A percentile compares a stretch with the other conserved stretches of the same genome.
Conservation (phyloP, 2,888 invertebrate genomes). For the Masnerella sp. region DNA sequence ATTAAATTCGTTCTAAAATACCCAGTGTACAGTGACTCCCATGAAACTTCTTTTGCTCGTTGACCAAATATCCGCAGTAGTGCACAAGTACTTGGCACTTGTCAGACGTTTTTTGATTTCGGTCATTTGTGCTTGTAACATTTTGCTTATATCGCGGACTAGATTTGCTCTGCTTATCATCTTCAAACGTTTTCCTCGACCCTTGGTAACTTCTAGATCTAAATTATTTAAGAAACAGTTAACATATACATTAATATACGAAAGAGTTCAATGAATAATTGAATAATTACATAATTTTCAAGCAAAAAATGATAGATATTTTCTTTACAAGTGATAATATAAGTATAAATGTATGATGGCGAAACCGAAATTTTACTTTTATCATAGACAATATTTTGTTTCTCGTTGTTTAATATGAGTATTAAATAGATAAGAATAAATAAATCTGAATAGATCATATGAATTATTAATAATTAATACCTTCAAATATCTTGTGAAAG, state of each 20-base stretch:
- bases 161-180: background rate
- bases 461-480: background rate
- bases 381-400: too few relatives aligned
- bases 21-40: constrained; percentile 64
- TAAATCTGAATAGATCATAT: too few relatives aligned
- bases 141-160: background rate
- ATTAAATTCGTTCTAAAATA: background rate
- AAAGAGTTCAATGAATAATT: background rate
- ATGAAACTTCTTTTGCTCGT: constrained; percentile 61
- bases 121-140: background rate
- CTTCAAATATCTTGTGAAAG: background rate
- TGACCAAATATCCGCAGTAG: constrained; percentile 64
- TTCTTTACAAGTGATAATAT: too few relatives aligned
- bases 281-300: constrained; percentile 1
- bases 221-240: background rate
- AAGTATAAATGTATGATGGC: too few relatives aligned
- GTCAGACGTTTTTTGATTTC: background rate
- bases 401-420: too few relatives aligned
- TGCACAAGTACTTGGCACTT: constrained; percentile 51
- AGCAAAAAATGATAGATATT: too few relatives aligned
- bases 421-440: too few relatives aligned
- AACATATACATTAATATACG: background rate
- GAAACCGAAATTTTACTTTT: too few relatives aligned
- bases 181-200: background rate
- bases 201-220: background rate